Evolutionary conservation across 2,113 vertebrate genomes (phyloP).

Genomic region (Cyanoramphus novaezelandiae): DNA sequence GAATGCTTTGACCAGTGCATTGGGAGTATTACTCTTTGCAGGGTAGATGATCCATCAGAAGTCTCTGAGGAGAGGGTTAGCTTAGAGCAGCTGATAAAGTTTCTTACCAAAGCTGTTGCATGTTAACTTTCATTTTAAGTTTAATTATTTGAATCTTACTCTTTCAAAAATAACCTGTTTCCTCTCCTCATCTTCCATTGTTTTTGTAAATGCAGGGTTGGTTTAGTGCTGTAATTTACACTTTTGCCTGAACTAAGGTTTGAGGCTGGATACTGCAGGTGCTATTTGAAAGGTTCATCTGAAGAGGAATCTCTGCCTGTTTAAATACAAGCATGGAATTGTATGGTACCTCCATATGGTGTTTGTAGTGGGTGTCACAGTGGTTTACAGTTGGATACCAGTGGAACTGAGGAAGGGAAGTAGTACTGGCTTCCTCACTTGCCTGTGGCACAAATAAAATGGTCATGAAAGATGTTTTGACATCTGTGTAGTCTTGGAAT

Average conservation of each 20-base stretch:
- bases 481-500: not conserved
- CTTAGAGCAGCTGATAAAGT: not conserved
- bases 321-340: not conserved
- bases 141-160: not conserved
- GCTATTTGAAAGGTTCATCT: not conserved
- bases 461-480: not conserved
- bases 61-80: not conserved
- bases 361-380: not conserved
- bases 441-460: not conserved
- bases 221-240: not conserved
- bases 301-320: not conserved
- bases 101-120: not conserved
- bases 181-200: not conserved
- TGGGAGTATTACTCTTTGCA: not conserved
- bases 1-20: not conserved
- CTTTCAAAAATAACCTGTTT: not conserved
- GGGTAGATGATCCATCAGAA: not conserved
- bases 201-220: not conserved
- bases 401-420: not conserved
- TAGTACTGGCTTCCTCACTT: not conserved
- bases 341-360: rapidly evolving
- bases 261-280: not conserved
- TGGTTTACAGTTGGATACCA: not conserved
- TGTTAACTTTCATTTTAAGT: not conserved
- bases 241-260: not conserved